These are phyloP conservation scores for Acanthisitta chloris DNA, from an alignment of 2,113 vertebrate genomes.

Conservation along the genomic window DNA sequence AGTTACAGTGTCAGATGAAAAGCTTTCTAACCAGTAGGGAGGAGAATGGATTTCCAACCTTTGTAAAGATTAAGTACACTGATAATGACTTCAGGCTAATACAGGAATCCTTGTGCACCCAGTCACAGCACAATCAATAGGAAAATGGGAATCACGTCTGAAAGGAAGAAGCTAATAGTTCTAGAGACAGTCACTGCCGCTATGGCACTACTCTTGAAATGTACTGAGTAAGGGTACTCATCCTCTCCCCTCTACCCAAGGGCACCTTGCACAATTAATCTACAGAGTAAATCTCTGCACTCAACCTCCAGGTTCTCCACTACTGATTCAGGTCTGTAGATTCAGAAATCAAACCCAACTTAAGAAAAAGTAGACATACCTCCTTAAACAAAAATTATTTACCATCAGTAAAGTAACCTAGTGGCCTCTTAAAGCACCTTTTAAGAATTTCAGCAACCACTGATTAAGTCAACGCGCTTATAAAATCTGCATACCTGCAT, in stretches of 20 bases:
- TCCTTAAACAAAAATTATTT: background rate
- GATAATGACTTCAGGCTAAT: background rate
- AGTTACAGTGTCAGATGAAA: constrained; percentile 49
- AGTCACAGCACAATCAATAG: background rate
- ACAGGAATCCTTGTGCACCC: background rate
- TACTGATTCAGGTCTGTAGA: background rate
- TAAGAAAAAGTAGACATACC: background rate
- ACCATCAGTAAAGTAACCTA: background rate
- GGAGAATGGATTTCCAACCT: constrained; percentile 1
- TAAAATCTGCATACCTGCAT: background rate
- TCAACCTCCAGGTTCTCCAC: background rate
- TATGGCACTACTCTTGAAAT: background rate
- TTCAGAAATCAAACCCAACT: background rate
- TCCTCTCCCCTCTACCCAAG: background rate
- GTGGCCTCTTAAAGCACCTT: background rate
- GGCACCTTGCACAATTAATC: background rate
- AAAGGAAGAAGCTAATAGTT: background rate
- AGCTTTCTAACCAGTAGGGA: background rate
- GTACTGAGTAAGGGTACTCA: background rate
- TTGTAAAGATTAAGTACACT: background rate
- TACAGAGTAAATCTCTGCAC: background rate
- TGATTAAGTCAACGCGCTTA: background rate
- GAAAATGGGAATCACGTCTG: background rate
- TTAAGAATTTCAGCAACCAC: background rate
- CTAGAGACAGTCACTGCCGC: background rate